phyloP scores from a whole-genome alignment of 2,888 invertebrate genomes.

The Aphidoletes aphidimyza region DNA sequence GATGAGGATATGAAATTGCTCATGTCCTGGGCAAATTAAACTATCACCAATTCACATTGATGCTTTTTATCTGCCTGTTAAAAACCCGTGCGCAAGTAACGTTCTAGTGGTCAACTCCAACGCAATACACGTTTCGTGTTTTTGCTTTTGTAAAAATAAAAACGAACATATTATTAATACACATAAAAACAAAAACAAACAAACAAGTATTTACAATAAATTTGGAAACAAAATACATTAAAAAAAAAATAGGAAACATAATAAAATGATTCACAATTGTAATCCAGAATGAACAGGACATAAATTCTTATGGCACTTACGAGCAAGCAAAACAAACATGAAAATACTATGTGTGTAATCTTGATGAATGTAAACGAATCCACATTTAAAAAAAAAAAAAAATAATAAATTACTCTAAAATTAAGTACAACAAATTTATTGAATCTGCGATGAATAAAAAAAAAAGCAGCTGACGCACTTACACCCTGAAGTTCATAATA shows the following conservation, averaged over 20 bases:
- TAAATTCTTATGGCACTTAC: background rate
- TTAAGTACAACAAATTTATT: background rate
- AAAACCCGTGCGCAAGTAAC: background rate
- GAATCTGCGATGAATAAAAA: no score
- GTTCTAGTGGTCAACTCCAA: background rate
- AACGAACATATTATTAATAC: no score
- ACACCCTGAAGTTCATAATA: no score
- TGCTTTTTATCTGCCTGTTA: background rate
- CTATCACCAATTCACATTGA: slow-evolving; percentile 52
- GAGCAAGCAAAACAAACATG: background rate
- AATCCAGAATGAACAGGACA: background rate
- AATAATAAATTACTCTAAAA: background rate
- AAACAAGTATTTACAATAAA: background rate
- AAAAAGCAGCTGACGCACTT: no score
- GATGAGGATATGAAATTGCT: slow-evolving; percentile 82
- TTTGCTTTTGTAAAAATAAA: slow-evolving; percentile 24
- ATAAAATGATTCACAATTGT: background rate
- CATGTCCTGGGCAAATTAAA: slow-evolving; percentile 73
- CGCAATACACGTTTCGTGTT: background rate
- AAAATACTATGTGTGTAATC: background rate
- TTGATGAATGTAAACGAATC: slow-evolving; percentile 29
- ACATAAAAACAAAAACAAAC: background rate
- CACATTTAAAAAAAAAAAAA: no score
- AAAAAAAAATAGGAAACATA: background rate
- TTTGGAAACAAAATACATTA: background rate